Percentiles rank a stretch among this genome's conserved stretches.
phyloP scores from a whole-genome alignment of 2,888 invertebrate genomes.

The Drosophila rubida region DNA sequence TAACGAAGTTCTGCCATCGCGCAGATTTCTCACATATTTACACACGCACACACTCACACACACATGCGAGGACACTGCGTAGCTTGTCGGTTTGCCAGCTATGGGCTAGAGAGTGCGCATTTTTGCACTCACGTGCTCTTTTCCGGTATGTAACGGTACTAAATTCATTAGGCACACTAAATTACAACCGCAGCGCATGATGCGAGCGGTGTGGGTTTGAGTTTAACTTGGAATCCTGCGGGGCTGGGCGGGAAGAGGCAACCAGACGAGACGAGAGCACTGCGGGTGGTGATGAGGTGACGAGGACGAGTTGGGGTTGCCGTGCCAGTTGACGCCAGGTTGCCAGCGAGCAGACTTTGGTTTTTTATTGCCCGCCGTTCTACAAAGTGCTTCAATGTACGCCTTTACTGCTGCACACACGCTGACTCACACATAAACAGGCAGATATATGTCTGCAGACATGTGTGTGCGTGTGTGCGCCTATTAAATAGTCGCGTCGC shows the following conservation, averaged over 20 bases:
- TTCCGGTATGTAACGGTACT: constrained; percentile 77
- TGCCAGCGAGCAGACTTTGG: constrained; percentile 38
- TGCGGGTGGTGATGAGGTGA: not conserved
- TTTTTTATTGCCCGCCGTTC: constrained; percentile 57
- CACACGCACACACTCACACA: constrained; percentile 22
- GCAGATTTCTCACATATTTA: constrained; percentile 73
- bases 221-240: too few species aligned
- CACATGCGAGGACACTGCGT: constrained; percentile 5
- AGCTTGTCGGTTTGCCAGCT: constrained; percentile 13
- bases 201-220: constrained; percentile 11
- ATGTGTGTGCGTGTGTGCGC: constrained; percentile 24
- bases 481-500: constrained; percentile 70
- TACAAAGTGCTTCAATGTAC: constrained; percentile 57
- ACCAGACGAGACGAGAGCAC: not conserved
- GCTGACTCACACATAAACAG: not conserved
- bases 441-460: not conserved
- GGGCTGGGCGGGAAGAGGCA: not conserved
- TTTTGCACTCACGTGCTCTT: constrained; percentile 74
- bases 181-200: constrained; percentile 71
- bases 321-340: constrained; percentile 44
- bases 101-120: constrained; percentile 61
- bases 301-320: not conserved
- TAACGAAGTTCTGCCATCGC: constrained; percentile 71
- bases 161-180: constrained; percentile 81
- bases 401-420: constrained; percentile 19